Base-by-base conservation (phyloP, 2,113 vertebrate species). In the Parus major region DNA sequence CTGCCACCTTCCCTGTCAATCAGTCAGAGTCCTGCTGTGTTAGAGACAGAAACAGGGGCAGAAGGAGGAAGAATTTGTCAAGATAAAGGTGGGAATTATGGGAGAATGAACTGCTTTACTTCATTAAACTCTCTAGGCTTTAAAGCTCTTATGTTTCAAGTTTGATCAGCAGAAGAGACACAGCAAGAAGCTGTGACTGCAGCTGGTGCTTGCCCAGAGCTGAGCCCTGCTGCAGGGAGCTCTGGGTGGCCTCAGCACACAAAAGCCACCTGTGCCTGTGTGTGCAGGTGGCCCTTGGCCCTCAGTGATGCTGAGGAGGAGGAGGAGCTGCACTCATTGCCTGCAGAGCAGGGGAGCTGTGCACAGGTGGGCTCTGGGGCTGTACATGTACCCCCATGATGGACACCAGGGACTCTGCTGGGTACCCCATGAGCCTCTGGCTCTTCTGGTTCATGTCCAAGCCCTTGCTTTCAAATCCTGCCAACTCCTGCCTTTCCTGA, bases 271-370 rank as follows among this genome's bases (percentile, higher is more conserved):
- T 7, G 53, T 22, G 24, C 14, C 6, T 15, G 20, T n/a, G 57
- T 49, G 49, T 44, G 13, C 73, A 96, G 97, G 98, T 97, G 53
- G 95, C 93, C 2, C 94, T 98, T 23, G 15, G 97, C 97, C 9
- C 75, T 95, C 57, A 95, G n/a, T 1, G 68, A 89, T 11, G 57
- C 92, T 4, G 97, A 97, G 68, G 35, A 35, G 11, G 96, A 39
- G 39, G 39, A 39, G 97, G 97, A 28, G 98, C 97, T 27, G 50
- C 96, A 0, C 28, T 95, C 25, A 23, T 89, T 0, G 92, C 97
- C 15, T 91, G 76, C 95, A 11, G 72, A 98, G 49, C 98, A 98
- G 97, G 97, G 97, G 91, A 95, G 97, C 41, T 25, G 18, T 11
- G 49, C 3, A 52, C 68, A 52, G 56, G 21, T 5, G 31, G 57